Conservation (phyloP, 2,888 invertebrate species). For the Aporophyla nigra region DNA sequence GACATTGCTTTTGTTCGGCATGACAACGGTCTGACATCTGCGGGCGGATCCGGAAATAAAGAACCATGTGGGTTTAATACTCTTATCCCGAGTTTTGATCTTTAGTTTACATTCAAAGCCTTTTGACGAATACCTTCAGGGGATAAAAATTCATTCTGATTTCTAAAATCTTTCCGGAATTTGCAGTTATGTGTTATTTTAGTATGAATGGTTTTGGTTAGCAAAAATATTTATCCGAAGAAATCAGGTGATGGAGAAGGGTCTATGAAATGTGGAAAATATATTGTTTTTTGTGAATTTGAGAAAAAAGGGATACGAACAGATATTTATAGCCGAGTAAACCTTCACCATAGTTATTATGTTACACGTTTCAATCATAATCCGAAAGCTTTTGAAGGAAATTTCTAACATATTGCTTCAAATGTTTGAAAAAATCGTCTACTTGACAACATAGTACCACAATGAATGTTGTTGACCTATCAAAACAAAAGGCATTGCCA, state of each 20-base stretch:
- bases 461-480: not conserved
- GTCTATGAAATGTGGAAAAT: not conserved
- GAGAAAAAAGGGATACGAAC: not conserved
- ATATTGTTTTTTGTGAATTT: not conserved
- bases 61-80: conserved; percentile 63
- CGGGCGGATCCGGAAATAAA: conserved; percentile 61
- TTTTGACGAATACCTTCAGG: conserved; percentile 42
- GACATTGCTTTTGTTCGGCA: conserved; percentile 61
- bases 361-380: not conserved
- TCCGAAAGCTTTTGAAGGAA: not conserved
- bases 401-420: not conserved
- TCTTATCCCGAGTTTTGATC: conserved; percentile 62
- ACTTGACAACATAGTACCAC: not conserved
- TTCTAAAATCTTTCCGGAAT: conserved; percentile 31
- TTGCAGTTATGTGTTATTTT: conserved; percentile 11
- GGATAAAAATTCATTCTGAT: conserved; percentile 44
- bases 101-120: conserved; percentile 54
- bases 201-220: conserved; percentile 1
- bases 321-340: not conserved
- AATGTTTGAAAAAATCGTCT: not conserved
- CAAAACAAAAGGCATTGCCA: not conserved
- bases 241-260: not conserved
- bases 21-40: conserved; percentile 68
- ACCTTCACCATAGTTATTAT: not conserved
- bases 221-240: not conserved